A percentile compares a stretch with the other conserved stretches of the same genome.
Conservation (phyloP, 2,113 vertebrate species). For the Lucifuga dentata region DNA sequence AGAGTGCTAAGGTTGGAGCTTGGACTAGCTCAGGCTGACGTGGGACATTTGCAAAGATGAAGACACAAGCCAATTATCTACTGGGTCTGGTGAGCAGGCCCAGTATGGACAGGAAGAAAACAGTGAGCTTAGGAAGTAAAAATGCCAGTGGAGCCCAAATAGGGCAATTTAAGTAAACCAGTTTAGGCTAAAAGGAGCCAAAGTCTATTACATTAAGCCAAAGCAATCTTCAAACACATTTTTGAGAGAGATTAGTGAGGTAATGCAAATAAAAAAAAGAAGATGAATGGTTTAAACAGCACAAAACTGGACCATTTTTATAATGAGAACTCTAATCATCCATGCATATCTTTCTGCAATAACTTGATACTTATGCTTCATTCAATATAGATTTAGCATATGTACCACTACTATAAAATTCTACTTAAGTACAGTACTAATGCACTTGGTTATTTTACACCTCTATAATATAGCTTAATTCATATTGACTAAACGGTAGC, state of each 20-base stretch:
- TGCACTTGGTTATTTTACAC: background rate
- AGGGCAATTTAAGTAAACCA: slow-evolving; percentile 42
- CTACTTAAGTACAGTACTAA: no score
- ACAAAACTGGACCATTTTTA: background rate
- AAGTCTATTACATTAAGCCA: slow-evolving; percentile 2
- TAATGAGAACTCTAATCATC: background rate
- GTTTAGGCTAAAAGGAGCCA: slow-evolving; percentile 18
- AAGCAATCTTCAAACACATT: slow-evolving; percentile 14
- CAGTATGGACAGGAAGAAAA: slow-evolving; percentile 65
- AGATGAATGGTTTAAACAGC: background rate
- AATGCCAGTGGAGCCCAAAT: slow-evolving; percentile 60
- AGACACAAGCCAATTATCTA: slow-evolving; percentile 53
- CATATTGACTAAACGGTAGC: slow-evolving; percentile 1
- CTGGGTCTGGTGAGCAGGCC: slow-evolving; percentile 41
- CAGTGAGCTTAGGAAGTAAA: slow-evolving; percentile 50
- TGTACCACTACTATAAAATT: no score
- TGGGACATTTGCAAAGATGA: slow-evolving; percentile 66
- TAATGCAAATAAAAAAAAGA: slow-evolving; percentile 4
- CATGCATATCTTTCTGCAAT: no score
- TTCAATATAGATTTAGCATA: no score
- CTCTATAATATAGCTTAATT: background rate
- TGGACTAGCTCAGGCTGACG: slow-evolving; percentile 50
- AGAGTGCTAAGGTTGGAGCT: slow-evolving; percentile 48
- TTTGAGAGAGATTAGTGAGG: slow-evolving; percentile 11
- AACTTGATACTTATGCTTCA: no score